Evolutionary conservation across 2,797 vertebrate species (phyloP).

Genomic region (Scyliorhinus canicula): DNA sequence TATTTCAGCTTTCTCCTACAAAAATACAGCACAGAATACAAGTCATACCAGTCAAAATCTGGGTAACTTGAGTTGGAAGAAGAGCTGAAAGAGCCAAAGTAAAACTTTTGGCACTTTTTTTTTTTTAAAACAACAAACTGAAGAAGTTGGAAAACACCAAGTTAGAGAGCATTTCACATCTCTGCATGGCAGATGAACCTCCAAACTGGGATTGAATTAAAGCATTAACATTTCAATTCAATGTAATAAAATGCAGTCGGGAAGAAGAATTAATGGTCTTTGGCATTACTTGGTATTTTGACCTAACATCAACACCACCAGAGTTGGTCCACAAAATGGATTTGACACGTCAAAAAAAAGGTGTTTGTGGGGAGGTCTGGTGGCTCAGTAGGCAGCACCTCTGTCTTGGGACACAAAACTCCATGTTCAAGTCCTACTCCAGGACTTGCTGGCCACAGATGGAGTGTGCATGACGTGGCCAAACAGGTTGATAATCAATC

Average conservation of each 20-base stretch:
- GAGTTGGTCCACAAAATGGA: not conserved
- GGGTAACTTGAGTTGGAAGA: not conserved
- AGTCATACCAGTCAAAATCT: not conserved
- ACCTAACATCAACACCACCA: not conserved
- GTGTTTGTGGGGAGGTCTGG: not conserved
- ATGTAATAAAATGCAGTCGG: not conserved
- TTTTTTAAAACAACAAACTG: not conserved
- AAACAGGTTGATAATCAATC: no score
- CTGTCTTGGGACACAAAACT: no score
- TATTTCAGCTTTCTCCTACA: slow-evolving; percentile 74
- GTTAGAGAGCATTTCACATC: not conserved
- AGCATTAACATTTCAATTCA: not conserved
- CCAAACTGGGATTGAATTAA: not conserved
- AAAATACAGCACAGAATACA: slow-evolving; percentile 36
- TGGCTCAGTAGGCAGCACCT: no score
- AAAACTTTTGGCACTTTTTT: not conserved
- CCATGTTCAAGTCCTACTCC: no score
- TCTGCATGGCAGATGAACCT: not conserved
- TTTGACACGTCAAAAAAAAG: not conserved
- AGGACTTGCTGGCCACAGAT: no score
- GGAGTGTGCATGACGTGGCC: no score
- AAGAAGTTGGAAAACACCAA: not conserved
- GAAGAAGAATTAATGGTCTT: not conserved
- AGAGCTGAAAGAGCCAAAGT: not conserved
- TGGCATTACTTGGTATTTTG: not conserved